Evolutionary conservation across 2,888 invertebrate genomes (phyloP), one percentile per base, ranked within the genome.

Genomic region (Agrenia bidenticulata): DNA sequence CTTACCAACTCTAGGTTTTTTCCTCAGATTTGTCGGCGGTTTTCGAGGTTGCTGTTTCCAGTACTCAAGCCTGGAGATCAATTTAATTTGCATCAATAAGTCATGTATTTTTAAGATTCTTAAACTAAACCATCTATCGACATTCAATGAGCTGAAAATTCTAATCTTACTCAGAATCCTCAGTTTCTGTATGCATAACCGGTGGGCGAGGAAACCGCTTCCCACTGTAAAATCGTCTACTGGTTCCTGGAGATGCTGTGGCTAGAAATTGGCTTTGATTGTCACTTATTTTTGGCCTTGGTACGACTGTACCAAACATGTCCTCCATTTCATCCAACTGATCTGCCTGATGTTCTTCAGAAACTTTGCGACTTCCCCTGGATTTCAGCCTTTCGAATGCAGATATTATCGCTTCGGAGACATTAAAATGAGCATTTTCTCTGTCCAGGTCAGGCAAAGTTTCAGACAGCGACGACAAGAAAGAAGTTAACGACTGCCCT

Each of bases 351-450:
- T 80, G 79, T 17, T 57, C 63, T 72, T 71, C 72, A 53, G 72
- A 2, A 68, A 69, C 45, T 67, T 69, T 51, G 74, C 76, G 17
- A 74, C 56, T 59, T 66, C 72, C 50, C 76, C 75, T 62, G 77
- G 85, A 42, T 78, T 87, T 86, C 9, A 88, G 74, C 66, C 75
- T 69, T 63, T 91, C 91, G 72, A 91, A 89, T 15, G 89, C 90
- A 9, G 89, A 86, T 70, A 92, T 92, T 78, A 92, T 85, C 0
- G 90, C 90, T 80, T 92, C 92, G 1, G 89, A 89, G 69, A 92
- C 87, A 77, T 86, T 87, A 79, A 92, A 92, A 81, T 92, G 92
- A 0, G 91, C 90, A 81, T 92, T 92, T 81, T 92, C 92, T 77
- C 90, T 81, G 77, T 91, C 91, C 64, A 91, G 81, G 77, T 90